phyloP scores from a whole-genome alignment of 2,113 vertebrate genomes.

The Heterocephalus glaber region DNA sequence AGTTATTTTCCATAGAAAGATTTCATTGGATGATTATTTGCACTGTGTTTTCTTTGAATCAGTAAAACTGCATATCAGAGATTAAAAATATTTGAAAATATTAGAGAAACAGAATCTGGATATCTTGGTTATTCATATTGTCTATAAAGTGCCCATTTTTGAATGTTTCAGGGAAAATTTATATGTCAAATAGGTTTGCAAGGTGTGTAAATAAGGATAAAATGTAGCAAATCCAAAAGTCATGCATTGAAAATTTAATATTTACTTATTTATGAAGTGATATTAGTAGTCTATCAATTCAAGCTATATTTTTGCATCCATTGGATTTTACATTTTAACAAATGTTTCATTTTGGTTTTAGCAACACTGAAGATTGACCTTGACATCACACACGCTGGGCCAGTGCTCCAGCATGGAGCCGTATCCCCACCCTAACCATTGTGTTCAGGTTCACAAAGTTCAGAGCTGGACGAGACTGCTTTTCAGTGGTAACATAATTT shows the following conservation, averaged over 20 bases:
- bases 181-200: neutral
- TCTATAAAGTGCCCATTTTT: neutral
- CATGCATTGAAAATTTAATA: neutral
- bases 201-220: neutral
- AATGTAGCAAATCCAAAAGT: neutral
- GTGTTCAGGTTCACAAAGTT: neutral
- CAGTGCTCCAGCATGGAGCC: too few species aligned
- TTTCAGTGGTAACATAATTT: neutral
- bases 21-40: conserved; percentile 14
- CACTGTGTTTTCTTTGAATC: neutral
- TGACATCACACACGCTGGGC: too few species aligned
- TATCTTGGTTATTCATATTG: neutral
- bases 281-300: neutral
- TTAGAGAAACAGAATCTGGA: neutral
- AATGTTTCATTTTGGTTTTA: neutral
- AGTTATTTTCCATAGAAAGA: neutral
- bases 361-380: too few species aligned
- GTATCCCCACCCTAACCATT: too few species aligned
- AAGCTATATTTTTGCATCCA: neutral
- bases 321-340: neutral
- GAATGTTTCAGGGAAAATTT: neutral
- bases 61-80: neutral
- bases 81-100: neutral
- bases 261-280: neutral
- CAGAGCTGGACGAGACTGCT: neutral